Conservation (phyloP, 2,113 vertebrate species). For the Neodon shergylaensis region DNA sequence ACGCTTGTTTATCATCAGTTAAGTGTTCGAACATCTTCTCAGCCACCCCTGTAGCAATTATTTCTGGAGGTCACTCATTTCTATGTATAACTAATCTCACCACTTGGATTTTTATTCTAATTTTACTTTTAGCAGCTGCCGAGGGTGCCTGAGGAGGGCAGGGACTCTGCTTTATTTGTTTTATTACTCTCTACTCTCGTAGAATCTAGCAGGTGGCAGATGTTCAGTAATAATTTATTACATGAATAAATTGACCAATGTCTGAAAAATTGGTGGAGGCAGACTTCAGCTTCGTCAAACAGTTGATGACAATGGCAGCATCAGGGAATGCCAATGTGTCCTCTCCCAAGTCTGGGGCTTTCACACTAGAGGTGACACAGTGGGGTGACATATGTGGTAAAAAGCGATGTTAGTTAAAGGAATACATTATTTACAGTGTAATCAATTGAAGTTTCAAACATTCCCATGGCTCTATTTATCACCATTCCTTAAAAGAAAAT, state of each 20-base stretch:
- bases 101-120: constrained; percentile 57
- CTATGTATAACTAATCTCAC: constrained; percentile 13
- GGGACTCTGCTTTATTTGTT: constrained; percentile 37
- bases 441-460: constrained; percentile 30
- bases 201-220: constrained; percentile 42
- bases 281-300: constrained; percentile 13
- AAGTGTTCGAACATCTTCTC: constrained; percentile 3
- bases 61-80: constrained; percentile 35
- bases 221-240: constrained; percentile 68
- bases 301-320: background rate
- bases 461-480: constrained; percentile 6
- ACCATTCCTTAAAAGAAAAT: constrained; percentile 47
- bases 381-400: background rate
- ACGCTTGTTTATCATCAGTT: background rate
- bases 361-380: background rate
- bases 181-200: constrained; percentile 4
- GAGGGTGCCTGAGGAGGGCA: background rate
- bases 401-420: constrained; percentile 6
- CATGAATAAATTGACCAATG: constrained; percentile 60
- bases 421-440: constrained; percentile 56
- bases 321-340: background rate
- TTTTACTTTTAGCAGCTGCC: constrained; percentile 52
- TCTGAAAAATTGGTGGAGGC: constrained; percentile 37
- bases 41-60: background rate
- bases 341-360: constrained; percentile 32